phyloP scores from a whole-genome alignment of 2,797 vertebrate species.

The Sebastes baramenuke region DNA sequence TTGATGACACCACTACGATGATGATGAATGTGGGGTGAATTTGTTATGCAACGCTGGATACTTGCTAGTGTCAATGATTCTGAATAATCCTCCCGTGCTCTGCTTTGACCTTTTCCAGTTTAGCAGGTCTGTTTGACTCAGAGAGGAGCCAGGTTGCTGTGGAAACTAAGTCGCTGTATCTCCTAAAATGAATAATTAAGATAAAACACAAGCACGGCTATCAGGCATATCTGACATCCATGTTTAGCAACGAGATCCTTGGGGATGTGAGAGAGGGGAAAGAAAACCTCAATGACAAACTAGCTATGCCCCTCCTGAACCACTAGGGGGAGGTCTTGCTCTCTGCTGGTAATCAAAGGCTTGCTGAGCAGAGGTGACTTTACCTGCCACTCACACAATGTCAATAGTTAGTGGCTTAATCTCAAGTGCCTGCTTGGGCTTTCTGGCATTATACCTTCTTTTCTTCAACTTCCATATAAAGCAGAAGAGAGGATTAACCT shows the following conservation, averaged over 20 bases:
- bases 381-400: constrained; percentile 68
- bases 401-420: constrained; percentile 68
- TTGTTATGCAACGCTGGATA: constrained; percentile 3
- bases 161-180: constrained; percentile 24
- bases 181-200: constrained; percentile 27
- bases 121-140: not conserved
- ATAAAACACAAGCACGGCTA: constrained; percentile 1
- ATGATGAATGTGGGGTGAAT: not conserved
- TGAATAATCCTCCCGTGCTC: constrained; percentile 42
- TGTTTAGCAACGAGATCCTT: not conserved
- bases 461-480: constrained; percentile 38
- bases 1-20: not conserved
- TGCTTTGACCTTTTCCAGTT: constrained; percentile 45
- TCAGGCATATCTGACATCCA: not conserved
- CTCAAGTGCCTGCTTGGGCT: constrained; percentile 52
- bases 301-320: not conserved
- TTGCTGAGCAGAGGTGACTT: constrained; percentile 59
- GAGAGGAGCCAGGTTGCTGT: constrained; percentile 17
- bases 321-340: constrained; percentile 71
- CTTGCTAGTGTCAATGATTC: constrained; percentile 21
- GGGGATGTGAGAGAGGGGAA: not conserved
- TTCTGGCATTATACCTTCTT: constrained; percentile 45
- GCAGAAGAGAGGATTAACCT: constrained; percentile 58
- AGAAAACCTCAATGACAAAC: not conserved
- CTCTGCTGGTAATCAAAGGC: constrained; percentile 21